These are phyloP conservation scores for Lytechinus pictus DNA, from an alignment of 35 echinoderm and acorn worm genomes.

Conservation along the genomic window DNA sequence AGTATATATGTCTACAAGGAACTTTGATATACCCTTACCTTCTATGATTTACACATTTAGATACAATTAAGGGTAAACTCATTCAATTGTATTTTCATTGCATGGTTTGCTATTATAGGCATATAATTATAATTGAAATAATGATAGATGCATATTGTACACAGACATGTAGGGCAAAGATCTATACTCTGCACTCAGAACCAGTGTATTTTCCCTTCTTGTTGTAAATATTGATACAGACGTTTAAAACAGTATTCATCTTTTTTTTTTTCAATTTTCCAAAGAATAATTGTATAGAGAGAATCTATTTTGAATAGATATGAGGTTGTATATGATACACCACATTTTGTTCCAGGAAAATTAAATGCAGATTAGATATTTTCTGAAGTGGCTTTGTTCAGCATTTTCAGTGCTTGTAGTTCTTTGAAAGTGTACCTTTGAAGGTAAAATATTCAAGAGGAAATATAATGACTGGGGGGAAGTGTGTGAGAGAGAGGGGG, in stretches of 20 bases:
- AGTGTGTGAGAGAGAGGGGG: background rate
- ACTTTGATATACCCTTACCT: no score
- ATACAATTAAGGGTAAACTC: no score
- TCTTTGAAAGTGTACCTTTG: background rate
- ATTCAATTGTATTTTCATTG: no score
- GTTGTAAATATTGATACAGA: slow-evolving; percentile 10
- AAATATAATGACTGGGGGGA: background rate
- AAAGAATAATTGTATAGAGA: background rate
- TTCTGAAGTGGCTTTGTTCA: background rate
- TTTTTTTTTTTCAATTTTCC: background rate
- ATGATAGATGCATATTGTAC: background rate
- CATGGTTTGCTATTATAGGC: no score
- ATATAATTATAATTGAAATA: no score
- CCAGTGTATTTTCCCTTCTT: background rate
- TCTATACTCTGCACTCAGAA: background rate
- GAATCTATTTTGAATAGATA: background rate
- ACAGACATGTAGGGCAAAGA: background rate
- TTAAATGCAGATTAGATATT: background rate
- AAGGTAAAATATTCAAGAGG: background rate
- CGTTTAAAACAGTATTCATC: background rate
- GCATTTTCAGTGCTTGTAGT: background rate
- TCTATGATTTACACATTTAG: no score
- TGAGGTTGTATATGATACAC: background rate
- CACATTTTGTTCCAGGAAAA: background rate
- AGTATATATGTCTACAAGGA: no score